phyloP scores from a whole-genome alignment of 2,113 vertebrate species.

The Camelus bactrianus region DNA sequence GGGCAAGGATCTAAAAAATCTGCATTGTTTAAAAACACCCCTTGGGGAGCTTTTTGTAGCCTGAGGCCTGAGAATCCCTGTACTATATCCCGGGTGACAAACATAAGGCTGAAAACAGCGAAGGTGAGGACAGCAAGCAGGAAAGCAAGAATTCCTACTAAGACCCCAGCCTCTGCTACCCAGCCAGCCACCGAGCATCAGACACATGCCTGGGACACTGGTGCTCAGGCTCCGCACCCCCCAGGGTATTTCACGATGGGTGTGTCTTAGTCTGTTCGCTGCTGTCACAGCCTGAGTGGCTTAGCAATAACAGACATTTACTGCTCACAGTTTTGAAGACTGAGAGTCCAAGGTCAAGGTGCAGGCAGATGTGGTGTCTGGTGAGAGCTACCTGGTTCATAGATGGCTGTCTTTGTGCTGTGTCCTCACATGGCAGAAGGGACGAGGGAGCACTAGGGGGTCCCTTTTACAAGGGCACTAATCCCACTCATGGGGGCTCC shows the following conservation, averaged over 20 bases:
- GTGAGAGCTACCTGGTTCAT: not conserved
- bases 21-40: not conserved
- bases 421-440: not conserved
- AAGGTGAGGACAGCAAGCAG: not conserved
- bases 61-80: not conserved
- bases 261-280: not conserved
- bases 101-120: not conserved
- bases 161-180: not conserved
- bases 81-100: fast-evolving
- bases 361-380: not conserved
- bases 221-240: fast-evolving
- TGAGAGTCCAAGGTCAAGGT: not conserved
- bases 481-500: not conserved
- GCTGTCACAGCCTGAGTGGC: not conserved
- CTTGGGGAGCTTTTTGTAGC: not conserved
- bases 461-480: not conserved
- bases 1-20: constrained; percentile 3
- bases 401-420: not conserved
- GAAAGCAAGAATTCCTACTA: not conserved
- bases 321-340: not conserved
- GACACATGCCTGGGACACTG: fast-evolving
- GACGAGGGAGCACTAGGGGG: too few relatives aligned
- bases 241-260: fast-evolving
- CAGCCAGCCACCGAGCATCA: not conserved
- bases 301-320: too few relatives aligned